Base-by-base conservation (phyloP, 2,797 vertebrate genomes). In the Alca torda region DNA sequence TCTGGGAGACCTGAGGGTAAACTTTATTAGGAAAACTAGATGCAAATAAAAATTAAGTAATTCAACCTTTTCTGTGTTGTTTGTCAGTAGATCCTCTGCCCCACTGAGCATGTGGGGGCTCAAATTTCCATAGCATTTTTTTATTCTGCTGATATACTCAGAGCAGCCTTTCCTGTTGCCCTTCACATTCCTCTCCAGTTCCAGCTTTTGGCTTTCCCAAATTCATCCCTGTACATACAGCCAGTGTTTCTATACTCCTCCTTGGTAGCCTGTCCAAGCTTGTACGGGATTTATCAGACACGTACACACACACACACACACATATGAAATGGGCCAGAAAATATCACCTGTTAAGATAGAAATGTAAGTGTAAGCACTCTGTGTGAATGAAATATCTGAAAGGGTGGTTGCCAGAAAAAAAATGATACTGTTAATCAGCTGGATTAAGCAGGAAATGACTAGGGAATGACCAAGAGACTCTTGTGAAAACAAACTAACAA, bases 251-350 rank as follows among this genome's bases (percentile, higher is more conserved):
- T 35, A 12, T 39, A 75, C 18, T 51, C 17, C 45, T 86, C 8
- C 30, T 76, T 51, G 15, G 24, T 23, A 70, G 7, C 25, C 5
- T 45, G 50, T 30, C 24, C 28, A 35, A 46, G 13, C 17, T 76
- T 76, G 24, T 50, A 70, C 8, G 16, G 13, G 5, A 75, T 2
- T 51, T 64, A 37, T 33, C 64, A 46, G 21, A 46, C 9, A 18
- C 4, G 33, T 2, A 8, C 11, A 11, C 4, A 10, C 19, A 8
- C 11, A 11, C 4, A 10, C 19, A 35, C 41, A 39, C 3, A 13
- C 21, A 53, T 18, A 35, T 1, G 5, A 48, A 63, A 43, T 37
- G 13, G 4, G 9, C 7, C 15, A 50, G 37, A 4, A 63, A 64
- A 30, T 4, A 43, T 5, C 15, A 79, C 4, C 8, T 59, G 7